These are phyloP conservation scores for Acronicta leporina DNA, from an alignment of 2,888 invertebrate genomes.

Conservation along the genomic window DNA sequence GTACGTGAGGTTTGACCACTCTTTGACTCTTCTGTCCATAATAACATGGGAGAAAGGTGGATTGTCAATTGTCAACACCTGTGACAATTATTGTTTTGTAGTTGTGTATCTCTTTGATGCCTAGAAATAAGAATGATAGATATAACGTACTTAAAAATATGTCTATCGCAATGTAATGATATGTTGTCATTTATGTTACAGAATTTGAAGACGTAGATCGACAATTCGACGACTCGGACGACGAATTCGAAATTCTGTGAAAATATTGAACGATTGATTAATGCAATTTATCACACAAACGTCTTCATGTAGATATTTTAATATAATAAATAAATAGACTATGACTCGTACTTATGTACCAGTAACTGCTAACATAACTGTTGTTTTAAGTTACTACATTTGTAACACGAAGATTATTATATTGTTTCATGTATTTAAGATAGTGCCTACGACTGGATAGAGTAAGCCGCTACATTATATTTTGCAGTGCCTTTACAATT, in stretches of 20 bases:
- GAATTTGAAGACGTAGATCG: constrained; percentile 90
- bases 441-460: constrained; percentile 53
- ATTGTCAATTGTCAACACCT: too few species aligned
- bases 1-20: too few species aligned
- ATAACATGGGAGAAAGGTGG: neutral
- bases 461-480: constrained; percentile 56
- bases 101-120: too few species aligned
- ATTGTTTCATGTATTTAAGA: constrained; percentile 30
- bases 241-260: constrained; percentile 95
- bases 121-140: too few species aligned
- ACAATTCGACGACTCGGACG: constrained; percentile 93
- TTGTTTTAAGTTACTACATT: constrained; percentile 41
- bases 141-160: too few species aligned
- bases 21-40: too few species aligned
- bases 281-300: constrained; percentile 45
- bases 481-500: constrained; percentile 72
- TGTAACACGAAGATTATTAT: constrained; percentile 15
- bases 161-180: too few species aligned
- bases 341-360: constrained; percentile 52
- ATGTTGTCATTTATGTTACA: constrained; percentile 73
- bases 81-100: too few species aligned
- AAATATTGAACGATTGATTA: constrained; percentile 52
- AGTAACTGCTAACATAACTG: constrained; percentile 41
- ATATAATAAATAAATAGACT: constrained; percentile 37
- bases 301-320: constrained; percentile 43